phyloP scores from a whole-genome alignment of 2,113 vertebrate genomes.

The Engystomops pustulosus region DNA sequence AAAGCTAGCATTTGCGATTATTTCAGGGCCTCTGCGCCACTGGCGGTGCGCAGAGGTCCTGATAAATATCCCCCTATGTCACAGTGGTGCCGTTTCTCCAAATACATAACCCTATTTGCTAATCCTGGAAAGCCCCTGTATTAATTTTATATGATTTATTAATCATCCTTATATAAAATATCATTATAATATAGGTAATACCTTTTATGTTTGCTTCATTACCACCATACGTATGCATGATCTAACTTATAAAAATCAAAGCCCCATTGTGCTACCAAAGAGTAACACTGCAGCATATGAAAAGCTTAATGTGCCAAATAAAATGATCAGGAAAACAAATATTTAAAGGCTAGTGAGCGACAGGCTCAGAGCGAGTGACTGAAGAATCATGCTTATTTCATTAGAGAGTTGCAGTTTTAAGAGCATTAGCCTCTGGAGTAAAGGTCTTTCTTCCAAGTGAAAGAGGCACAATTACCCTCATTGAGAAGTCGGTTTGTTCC shows the following conservation, averaged over 20 bases:
- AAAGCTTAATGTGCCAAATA: constrained; percentile 11
- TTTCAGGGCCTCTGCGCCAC: no score
- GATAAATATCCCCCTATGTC: no score
- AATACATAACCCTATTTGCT: no score
- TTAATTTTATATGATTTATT: not conserved
- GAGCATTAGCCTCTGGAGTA: constrained; percentile 51
- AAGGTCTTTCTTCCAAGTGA: constrained; percentile 50
- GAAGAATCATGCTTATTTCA: constrained; percentile 45
- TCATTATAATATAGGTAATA: constrained; percentile 8
- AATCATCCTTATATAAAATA: not conserved
- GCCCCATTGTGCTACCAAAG: not conserved
- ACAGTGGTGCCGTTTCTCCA: no score
- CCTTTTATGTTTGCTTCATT: constrained; percentile 8
- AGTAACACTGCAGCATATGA: not conserved
- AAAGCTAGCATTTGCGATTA: no score
- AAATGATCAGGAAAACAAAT: constrained; percentile 29
- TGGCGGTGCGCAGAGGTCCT: no score
- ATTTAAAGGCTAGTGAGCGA: constrained; percentile 9
- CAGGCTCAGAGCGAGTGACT: constrained; percentile 28
- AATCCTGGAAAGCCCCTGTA: no score
- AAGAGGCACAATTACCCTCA: constrained; percentile 55
- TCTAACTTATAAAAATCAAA: constrained; percentile 8
- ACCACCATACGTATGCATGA: not conserved
- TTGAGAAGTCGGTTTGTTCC: constrained; percentile 49
- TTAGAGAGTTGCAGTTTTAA: constrained; percentile 48